Conservation (phyloP, 2,113 vertebrate species). For the Elephas maximus region DNA sequence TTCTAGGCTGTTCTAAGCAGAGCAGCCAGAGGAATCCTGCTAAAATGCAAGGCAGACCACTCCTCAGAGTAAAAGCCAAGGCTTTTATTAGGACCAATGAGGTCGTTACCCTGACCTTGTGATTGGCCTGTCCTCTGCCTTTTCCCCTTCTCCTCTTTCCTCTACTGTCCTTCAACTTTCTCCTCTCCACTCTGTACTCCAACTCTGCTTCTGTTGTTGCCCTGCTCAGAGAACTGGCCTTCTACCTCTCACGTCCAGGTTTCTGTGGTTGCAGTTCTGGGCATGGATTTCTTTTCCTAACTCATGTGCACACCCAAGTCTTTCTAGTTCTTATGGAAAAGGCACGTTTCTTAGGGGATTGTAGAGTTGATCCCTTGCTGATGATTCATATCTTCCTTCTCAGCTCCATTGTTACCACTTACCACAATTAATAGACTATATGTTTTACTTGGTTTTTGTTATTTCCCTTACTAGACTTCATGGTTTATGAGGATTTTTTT, state of each 20-base stretch:
- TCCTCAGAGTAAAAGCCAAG: too few species aligned
- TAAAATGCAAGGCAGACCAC: neutral
- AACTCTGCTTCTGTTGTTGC: neutral
- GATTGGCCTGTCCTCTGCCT: neutral
- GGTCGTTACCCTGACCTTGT: fast-evolving
- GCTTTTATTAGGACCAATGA: fast-evolving
- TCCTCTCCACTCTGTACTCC: too few species aligned
- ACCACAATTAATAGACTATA: too few species aligned
- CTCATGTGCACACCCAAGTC: fast-evolving
- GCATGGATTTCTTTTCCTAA: too few species aligned
- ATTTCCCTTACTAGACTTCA: neutral
- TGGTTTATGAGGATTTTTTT: neutral
- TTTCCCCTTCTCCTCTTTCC: neutral
- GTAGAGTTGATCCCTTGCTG: neutral
- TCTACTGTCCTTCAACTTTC: too few species aligned
- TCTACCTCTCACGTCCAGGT: fast-evolving
- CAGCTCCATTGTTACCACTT: neutral
- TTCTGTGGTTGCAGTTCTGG: neutral
- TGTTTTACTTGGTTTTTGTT: neutral
- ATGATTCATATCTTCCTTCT: neutral
- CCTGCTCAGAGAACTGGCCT: too few species aligned
- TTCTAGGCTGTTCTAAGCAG: neutral
- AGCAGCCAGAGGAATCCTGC: neutral
- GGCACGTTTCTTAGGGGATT: neutral
- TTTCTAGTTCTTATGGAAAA: neutral